Evolutionary conservation across 2,888 invertebrate genomes (phyloP).

Genomic region (Chrysina gloriosa): DNA sequence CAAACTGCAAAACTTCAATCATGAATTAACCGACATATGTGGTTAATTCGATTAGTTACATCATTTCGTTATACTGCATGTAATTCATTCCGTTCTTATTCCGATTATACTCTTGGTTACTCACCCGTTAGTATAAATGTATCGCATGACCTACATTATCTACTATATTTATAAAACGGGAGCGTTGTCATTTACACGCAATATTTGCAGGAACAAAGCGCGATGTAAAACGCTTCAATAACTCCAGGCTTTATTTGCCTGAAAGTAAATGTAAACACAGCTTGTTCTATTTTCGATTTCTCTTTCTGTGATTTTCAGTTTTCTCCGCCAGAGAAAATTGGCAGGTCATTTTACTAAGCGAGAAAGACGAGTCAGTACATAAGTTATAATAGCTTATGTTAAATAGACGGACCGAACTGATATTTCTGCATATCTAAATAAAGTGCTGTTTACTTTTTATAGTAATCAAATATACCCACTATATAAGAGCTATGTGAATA

Average conservation of each 20-base stretch:
- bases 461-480: too few relatives aligned
- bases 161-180: slow-evolving; percentile 30
- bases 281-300: slow-evolving; percentile 26
- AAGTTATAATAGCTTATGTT: slow-evolving; percentile 4
- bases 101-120: background rate
- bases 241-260: slow-evolving; percentile 32
- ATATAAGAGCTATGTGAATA: too few relatives aligned
- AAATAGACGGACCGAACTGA: too few relatives aligned
- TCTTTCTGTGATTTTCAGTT: slow-evolving; percentile 23
- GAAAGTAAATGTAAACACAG: slow-evolving; percentile 31
- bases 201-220: slow-evolving; percentile 37
- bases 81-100: too few relatives aligned
- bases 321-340: background rate
- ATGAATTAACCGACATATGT: background rate
- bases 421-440: too few relatives aligned
- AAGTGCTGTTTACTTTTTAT: too few relatives aligned
- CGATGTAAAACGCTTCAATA: slow-evolving; percentile 33
- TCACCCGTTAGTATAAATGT: slow-evolving; percentile 1
- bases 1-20: too few relatives aligned
- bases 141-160: slow-evolving; percentile 23
- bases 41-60: too few relatives aligned
- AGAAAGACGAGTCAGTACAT: background rate
- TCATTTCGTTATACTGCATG: too few relatives aligned
- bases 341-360: background rate
- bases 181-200: slow-evolving; percentile 33